These are phyloP conservation scores for Drosophila littoralis DNA, from an alignment of 1,140 invertebrate species.

Conservation along the genomic window DNA sequence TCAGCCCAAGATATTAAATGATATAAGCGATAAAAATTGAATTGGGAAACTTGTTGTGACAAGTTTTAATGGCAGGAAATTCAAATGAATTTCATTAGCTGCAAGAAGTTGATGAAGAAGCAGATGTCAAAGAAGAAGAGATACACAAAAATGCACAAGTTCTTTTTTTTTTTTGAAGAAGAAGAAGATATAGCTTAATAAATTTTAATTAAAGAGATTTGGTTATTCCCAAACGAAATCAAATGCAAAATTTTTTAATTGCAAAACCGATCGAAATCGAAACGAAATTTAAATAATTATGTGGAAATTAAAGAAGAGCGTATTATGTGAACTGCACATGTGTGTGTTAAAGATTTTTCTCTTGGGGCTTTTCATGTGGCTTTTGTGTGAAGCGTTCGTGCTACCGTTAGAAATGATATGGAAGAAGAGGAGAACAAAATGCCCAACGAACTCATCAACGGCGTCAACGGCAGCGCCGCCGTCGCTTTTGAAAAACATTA, in stretches of 20 bases:
- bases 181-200: constrained; percentile 11
- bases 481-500: constrained; percentile 78
- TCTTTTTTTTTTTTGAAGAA: neutral
- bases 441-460: constrained; percentile 39
- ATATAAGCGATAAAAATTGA: constrained; percentile 16
- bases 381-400: constrained; percentile 53
- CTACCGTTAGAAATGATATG: constrained; percentile 68
- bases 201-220: constrained; percentile 38
- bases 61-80: constrained; percentile 35
- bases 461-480: constrained; percentile 50
- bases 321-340: constrained; percentile 1
- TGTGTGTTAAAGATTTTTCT: constrained; percentile 33
- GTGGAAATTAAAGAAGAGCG: constrained; percentile 36
- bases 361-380: constrained; percentile 24
- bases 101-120: neutral
- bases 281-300: constrained; percentile 65
- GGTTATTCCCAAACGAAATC: constrained; percentile 33
- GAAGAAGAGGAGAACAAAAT: constrained; percentile 17
- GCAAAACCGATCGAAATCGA: constrained; percentile 54
- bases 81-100: constrained; percentile 47
- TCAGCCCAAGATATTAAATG: constrained; percentile 17
- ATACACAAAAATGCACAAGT: too few relatives aligned
- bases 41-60: constrained; percentile 41
- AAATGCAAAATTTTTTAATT: constrained; percentile 43
- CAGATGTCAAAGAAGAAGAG: neutral